Evolutionary conservation across 2,888 invertebrate genomes (phyloP).

Genomic region (Cephus runcator): DNA sequence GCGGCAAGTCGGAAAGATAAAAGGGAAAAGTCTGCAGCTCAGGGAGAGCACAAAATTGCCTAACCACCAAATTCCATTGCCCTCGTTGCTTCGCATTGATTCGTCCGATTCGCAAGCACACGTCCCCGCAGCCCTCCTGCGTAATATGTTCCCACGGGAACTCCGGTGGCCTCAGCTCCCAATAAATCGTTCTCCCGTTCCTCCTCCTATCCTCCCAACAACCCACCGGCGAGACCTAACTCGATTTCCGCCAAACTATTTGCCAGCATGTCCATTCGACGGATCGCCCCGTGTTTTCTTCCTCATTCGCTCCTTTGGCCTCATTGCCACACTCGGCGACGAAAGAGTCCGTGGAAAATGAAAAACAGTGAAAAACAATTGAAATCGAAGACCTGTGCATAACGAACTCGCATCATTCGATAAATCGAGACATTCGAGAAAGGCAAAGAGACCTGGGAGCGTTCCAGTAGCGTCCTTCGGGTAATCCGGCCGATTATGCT

Average conservation of each 20-base stretch:
- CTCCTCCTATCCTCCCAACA: neutral
- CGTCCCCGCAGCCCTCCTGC: neutral
- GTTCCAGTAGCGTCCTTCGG: constrained; percentile 28
- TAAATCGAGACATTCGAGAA: too few species aligned
- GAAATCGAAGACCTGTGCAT: too few species aligned
- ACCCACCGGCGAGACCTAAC: constrained; percentile 8
- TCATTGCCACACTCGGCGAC: neutral
- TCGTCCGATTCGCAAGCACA: constrained; percentile 38
- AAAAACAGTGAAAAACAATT: too few species aligned
- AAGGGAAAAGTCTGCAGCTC: too few species aligned
- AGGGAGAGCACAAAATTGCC: constrained; percentile 64
- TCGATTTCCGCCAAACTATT: constrained; percentile 58
- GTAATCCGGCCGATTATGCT: constrained; percentile 63
- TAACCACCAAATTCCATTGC: constrained; percentile 53
- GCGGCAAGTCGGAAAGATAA: too few species aligned
- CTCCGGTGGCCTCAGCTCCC: too few species aligned
- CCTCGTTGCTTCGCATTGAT: constrained; percentile 44
- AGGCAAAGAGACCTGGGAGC: too few species aligned
- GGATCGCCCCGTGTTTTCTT: constrained; percentile 60
- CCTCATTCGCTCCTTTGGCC: constrained; percentile 22
- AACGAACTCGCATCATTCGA: too few species aligned
- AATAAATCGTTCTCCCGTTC: neutral
- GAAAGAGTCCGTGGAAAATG: neutral
- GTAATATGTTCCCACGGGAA: too few species aligned
- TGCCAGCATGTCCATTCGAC: constrained; percentile 54